A percentile compares a stretch with the other conserved stretches of the same genome.
Evolutionary conservation across 1,140 invertebrate genomes (phyloP).

Genomic region (Solen grandis): DNA sequence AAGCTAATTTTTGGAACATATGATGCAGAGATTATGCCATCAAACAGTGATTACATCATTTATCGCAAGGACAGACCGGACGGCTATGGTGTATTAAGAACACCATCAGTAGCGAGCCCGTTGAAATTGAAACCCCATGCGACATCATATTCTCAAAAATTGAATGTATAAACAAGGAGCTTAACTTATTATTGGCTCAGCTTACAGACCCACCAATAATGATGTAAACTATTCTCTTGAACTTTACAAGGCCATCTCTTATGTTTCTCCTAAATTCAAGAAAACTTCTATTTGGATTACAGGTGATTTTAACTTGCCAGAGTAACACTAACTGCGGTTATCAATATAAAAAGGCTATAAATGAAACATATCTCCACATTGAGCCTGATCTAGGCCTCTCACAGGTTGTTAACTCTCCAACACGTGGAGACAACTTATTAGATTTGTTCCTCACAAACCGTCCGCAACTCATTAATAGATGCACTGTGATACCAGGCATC

Average conservation of each 20-base stretch:
- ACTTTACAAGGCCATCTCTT: not conserved
- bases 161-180: constrained; percentile 7
- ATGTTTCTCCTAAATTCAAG: not conserved
- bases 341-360: not conserved
- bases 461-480: constrained; percentile 10
- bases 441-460: too few species aligned
- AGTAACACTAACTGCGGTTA: not conserved
- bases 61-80: not conserved
- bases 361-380: not conserved
- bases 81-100: not conserved
- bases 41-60: not conserved
- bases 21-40: too few species aligned
- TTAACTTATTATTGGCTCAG: not conserved
- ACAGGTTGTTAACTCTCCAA: not conserved
- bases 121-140: too few species aligned
- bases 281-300: constrained; percentile 1
- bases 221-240: not conserved
- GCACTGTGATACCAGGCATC: constrained; percentile 11
- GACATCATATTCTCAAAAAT: too few species aligned
- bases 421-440: too few species aligned
- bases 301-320: not conserved
- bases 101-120: too few species aligned
- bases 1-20: not conserved
- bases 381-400: not conserved
- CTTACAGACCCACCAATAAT: constrained; percentile 10